These are phyloP conservation scores for Sarcophaga peregrina DNA, from an alignment of 1,140 invertebrate genomes.

Conservation along the genomic window DNA sequence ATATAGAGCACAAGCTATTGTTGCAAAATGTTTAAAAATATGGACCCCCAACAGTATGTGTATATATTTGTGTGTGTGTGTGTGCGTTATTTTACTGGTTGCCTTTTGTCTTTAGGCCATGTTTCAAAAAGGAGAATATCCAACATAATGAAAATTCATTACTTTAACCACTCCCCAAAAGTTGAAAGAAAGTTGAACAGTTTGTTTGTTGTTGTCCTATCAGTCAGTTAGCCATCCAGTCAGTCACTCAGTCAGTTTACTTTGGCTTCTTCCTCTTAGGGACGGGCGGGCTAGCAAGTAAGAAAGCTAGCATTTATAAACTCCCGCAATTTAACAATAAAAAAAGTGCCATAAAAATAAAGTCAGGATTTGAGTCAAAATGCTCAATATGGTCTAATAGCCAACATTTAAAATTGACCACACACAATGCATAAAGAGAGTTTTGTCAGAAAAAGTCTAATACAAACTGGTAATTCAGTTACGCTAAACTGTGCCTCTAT, in stretches of 20 bases:
- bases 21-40: background rate
- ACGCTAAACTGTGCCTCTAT: background rate
- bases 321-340: too few species aligned
- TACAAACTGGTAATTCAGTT: conserved; percentile 24
- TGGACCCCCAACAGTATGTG: background rate
- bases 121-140: background rate
- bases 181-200: background rate
- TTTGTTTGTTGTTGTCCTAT: too few species aligned
- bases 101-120: conserved; percentile 18
- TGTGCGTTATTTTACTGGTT: background rate
- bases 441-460: background rate
- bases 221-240: background rate
- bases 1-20: background rate
- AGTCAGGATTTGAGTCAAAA: background rate
- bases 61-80: conserved; percentile 6
- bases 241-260: background rate
- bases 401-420: conserved; percentile 25
- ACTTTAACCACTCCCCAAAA: conserved; percentile 21
- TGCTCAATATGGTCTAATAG: conserved; percentile 24
- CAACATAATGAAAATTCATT: conserved; percentile 25
- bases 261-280: too few species aligned
- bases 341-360: too few species aligned
- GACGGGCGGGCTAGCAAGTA: too few species aligned
- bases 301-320: too few species aligned
- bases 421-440: background rate